These are phyloP conservation scores for Trematomus bernacchii DNA, from an alignment of 2,797 vertebrate species.

Conservation along the genomic window DNA sequence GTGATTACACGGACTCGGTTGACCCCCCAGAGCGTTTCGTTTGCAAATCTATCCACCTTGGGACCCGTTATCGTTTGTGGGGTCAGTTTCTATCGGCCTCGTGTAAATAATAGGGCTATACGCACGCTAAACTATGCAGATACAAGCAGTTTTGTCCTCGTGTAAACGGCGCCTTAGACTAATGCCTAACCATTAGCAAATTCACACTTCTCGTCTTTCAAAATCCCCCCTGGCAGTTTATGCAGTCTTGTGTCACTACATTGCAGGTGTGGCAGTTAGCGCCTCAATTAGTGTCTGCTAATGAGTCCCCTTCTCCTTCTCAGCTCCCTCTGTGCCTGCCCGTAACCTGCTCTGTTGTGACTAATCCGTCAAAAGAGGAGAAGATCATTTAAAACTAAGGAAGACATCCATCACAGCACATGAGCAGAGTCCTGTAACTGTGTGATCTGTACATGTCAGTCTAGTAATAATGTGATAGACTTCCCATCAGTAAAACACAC, in stretches of 20 bases:
- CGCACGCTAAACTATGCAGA: too few relatives aligned
- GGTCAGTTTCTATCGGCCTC: too few relatives aligned
- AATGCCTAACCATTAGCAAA: conserved; percentile 30
- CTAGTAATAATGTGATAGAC: not conserved
- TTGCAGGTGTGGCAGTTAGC: conserved; percentile 52
- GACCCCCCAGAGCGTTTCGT: too few relatives aligned
- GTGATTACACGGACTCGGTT: too few relatives aligned
- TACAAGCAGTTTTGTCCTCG: too few relatives aligned
- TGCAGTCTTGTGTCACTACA: conserved; percentile 53
- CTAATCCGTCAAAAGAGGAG: not conserved
- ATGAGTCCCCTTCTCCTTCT: conserved; percentile 59
- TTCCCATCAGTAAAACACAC: not conserved
- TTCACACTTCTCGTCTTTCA: conserved; percentile 33
- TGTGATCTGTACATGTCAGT: not conserved
- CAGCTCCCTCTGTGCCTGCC: conserved; percentile 40
- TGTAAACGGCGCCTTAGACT: too few relatives aligned
- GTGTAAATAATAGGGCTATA: too few relatives aligned
- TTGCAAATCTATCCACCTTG: too few relatives aligned
- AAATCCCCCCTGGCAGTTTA: conserved; percentile 58
- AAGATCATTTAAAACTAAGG: not conserved
- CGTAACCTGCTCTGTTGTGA: conserved; percentile 26
- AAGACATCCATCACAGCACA: not conserved
- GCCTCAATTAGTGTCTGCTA: conserved; percentile 52
- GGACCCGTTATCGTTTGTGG: too few relatives aligned
- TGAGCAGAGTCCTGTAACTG: not conserved